Evolutionary conservation across 30 jellyfish, hydroid and myxozoan genomes (phyloP).

Genomic region (Aurelia aurita complex sp. Pacific): DNA sequence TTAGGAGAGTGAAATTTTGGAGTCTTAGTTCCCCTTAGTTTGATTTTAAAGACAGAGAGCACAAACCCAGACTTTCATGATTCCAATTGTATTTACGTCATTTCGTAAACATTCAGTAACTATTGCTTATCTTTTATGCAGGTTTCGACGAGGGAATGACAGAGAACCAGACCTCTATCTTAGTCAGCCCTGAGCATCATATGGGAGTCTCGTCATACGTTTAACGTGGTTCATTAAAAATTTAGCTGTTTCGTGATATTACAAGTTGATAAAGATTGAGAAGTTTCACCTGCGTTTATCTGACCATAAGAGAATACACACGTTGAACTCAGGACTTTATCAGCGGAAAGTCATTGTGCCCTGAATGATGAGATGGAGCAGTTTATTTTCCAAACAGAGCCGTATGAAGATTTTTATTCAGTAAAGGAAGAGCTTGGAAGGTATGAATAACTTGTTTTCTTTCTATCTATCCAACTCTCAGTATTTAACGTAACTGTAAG

Average conservation of each 20-base stretch:
- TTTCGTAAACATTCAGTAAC: no score
- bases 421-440: slow-evolving; percentile 86
- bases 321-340: not conserved
- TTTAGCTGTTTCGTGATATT: slow-evolving; percentile 4
- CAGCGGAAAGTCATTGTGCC: not conserved
- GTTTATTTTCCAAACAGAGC: slow-evolving; percentile 55
- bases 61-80: no score
- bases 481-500: not conserved
- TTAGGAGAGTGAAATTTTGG: no score
- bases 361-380: slow-evolving; percentile 10
- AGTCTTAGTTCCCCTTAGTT: no score
- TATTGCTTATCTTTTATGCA: no score
- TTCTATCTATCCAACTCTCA: not conserved
- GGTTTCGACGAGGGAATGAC: no score
- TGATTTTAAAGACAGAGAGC: no score
- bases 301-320: not conserved
- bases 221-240: slow-evolving; percentile 5
- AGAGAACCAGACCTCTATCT: no score
- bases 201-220: no score
- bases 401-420: slow-evolving; percentile 68
- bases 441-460: slow-evolving; percentile 6
- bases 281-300: slow-evolving; percentile 11
- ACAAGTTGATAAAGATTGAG: not conserved
- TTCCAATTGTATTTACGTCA: no score
- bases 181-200: no score